Evolutionary conservation across 2,888 invertebrate species (phyloP), one percentile per base, ranked within the genome.

Genomic region (Zele albiditarsus): DNA sequence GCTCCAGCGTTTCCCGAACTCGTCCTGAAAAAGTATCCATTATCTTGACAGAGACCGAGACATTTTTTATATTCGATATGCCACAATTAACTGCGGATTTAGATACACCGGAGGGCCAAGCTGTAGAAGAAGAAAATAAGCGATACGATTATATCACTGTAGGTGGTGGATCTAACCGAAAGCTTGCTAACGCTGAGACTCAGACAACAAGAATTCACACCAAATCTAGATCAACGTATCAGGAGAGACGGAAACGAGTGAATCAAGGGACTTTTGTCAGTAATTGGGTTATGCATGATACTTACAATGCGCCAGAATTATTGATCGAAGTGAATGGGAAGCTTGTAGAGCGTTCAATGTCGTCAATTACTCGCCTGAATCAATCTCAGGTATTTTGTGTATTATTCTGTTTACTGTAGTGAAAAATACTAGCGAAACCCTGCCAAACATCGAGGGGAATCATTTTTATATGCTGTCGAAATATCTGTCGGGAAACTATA

Each of bases 221-320:
- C 14, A 95, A 95, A 86, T 91, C 93, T 0, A 90, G 94, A 16
- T 91, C 92, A 74, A 94, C 94, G 0, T 91, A 93, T 38, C 91
- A 93, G 0, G 90, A 90, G 1, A 89, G 91, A 28, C 91, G 91
- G 0, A 89, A 90, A 72, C 92, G 91, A 73, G 90, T 89, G 71
- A 92, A 94, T 82, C 91, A 91, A 3, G 90, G 90, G 1, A 91
- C 93, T 0, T 94, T 93, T 84, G 95, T 94, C 0, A 95, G 95
- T 0, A 91, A 93, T 83, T 96, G 95, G 92, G 94, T 95, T 81
- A 94, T 95, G 93, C 92, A 93, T 82, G 95, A 95, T 83, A 94
- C 93, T 0, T 94, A 93, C 80, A 90, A 76, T 27, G 73, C 73
- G 27, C 16, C 90, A 6, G 89, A 89, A 66, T n/a, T 77, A 31